Conservation (phyloP, 1,140 invertebrate species). For the Brachionus rotundiformis region DNA sequence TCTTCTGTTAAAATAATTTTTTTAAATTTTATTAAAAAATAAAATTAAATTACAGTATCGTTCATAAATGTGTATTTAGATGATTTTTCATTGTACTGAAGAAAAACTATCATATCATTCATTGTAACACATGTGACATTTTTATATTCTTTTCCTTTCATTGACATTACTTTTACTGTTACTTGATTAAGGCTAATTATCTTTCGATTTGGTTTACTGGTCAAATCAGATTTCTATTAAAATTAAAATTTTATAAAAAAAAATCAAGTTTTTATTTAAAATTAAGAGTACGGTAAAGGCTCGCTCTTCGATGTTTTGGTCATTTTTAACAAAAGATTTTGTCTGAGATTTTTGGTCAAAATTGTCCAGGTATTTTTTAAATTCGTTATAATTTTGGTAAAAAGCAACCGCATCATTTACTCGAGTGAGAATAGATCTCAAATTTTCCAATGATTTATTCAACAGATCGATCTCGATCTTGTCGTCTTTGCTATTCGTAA, state of each 20-base stretch:
- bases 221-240: conserved; percentile 27
- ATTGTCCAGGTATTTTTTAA: conserved; percentile 40
- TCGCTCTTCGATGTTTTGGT: conserved; percentile 13
- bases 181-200: conserved; percentile 30
- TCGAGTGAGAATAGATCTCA: conserved; percentile 29
- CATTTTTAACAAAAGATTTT: conserved; percentile 34
- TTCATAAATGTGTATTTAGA: conserved; percentile 41
- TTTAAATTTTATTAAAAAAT: background rate
- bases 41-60: conserved; percentile 29
- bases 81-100: conserved; percentile 44
- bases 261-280: no score
- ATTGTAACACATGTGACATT: conserved; percentile 46
- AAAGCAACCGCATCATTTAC: conserved; percentile 48
- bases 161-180: conserved; percentile 47
- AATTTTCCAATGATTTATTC: conserved; percentile 35
- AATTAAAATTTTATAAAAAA: background rate
- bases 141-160: conserved; percentile 48
- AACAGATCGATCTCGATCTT: conserved; percentile 18
- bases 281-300: conserved; percentile 20
- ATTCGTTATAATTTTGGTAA: conserved; percentile 45
- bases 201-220: background rate
- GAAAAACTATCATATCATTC: conserved; percentile 48
- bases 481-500: conserved; percentile 38
- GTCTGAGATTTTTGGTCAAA: conserved; percentile 35
- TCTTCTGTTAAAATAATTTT: background rate